A percentile compares a stretch with the other conserved stretches of the same genome.
phyloP scores from a whole-genome alignment of 2,113 vertebrate genomes.

The Prolemur simus region DNA sequence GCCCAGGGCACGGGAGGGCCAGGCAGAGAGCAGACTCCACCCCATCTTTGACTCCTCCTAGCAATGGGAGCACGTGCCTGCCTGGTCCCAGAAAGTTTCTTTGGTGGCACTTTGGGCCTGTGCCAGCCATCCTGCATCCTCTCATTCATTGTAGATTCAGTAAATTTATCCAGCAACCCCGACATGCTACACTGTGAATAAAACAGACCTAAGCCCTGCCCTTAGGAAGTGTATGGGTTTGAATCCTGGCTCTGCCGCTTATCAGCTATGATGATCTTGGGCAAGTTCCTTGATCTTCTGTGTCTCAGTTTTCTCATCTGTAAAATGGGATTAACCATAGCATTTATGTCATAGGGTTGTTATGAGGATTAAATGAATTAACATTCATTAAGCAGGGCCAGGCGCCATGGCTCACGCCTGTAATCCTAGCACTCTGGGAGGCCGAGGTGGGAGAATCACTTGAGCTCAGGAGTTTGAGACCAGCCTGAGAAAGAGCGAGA shows the following conservation, averaged over 20 bases:
- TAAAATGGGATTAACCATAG: neutral
- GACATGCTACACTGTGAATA: neutral
- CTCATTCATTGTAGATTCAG: neutral
- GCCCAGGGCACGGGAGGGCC: neutral
- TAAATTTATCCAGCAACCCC: neutral
- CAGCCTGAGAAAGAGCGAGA: too few species aligned
- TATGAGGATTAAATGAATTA: neutral
- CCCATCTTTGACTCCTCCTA: neutral
- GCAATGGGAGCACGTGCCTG: neutral
- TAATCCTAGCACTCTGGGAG: too few species aligned
- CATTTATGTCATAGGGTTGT: neutral
- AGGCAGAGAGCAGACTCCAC: neutral
- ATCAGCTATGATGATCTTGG: neutral
- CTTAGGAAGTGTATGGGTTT: neutral
- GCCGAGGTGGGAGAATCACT: too few species aligned
- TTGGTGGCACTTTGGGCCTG: neutral
- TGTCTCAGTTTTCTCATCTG: neutral
- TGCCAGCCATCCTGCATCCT: neutral
- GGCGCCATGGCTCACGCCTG: too few species aligned
- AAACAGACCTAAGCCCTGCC: neutral
- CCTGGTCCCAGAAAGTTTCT: neutral
- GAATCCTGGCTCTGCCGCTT: neutral
- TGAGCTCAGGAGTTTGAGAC: too few species aligned
- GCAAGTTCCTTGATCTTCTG: neutral
- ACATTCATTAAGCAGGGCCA: neutral